Evolutionary conservation across 2,113 vertebrate species (phyloP), one percentile per base, ranked within the genome.

Genomic region (Phrynosoma blainvillii): DNA sequence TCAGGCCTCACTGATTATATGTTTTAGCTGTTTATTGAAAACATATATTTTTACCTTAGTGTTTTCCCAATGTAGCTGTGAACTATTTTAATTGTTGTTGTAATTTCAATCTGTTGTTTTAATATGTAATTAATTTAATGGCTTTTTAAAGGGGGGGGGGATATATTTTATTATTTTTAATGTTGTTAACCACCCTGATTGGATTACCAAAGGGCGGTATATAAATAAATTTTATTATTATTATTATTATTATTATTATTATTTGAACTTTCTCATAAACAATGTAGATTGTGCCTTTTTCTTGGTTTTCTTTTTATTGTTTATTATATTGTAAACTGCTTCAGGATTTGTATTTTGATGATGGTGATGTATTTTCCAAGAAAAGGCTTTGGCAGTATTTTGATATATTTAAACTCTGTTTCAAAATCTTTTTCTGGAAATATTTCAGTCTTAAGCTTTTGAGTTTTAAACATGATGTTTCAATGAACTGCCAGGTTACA

Each of bases 401-500:
- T 80, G 20, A 83, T n/a, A 71, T 21, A 70, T 83, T 32, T 32
- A 52, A 79, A 16, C 20, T 54, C 20, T 25, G 56, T 56, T 88
- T 78, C 12, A 32, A 84, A 27, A 75, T 66, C 62, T 84, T 2
- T 62, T 47, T 20, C 21, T 82, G 6, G 32, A 75, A 40, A 85
- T 4, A 27, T 5, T 27, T 36, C 65, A 76, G 6, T 25, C 47
- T 62, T 73, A 42, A 23, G 20, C 27, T 66, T 85, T 89, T n/a
- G 62, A 77, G 20, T 42, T 76, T 91, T 90, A 91, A 88, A n/a
- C 86, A 36, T 86, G 71, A 84, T 74, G 25, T 89, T 47, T 54
- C 89, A 18, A 89, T 89, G 14, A 88, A 83, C 86, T 91, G 10
- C 1, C 90, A 99, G 99, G 98, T 99, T 92, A 99, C 99, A 0